Conservation (phyloP, 2,113 vertebrate genomes). For the Parus major region DNA sequence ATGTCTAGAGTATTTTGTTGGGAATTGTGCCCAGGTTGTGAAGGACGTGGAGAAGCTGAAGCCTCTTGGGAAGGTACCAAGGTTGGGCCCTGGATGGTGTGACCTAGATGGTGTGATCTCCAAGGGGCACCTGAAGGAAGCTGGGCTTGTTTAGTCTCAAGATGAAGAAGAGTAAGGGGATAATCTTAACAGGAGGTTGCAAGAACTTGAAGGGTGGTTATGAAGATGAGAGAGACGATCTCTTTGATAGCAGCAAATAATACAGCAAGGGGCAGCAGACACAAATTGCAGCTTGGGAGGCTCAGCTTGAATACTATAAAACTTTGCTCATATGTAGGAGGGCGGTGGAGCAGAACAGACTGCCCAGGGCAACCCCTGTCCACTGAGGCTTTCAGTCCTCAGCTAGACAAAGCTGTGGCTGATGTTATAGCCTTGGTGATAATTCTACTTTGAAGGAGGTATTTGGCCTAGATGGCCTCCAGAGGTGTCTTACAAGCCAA, state of each 20-base stretch:
- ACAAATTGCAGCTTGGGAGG: not conserved
- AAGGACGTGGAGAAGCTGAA: not conserved
- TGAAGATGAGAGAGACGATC: not conserved
- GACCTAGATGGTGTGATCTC: not conserved
- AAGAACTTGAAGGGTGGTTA: not conserved
- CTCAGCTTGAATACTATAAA: not conserved
- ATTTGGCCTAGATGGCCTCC: constrained; percentile 6
- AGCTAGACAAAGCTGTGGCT: not conserved
- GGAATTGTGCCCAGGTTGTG: not conserved
- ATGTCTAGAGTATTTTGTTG: not conserved
- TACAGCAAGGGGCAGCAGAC: not conserved
- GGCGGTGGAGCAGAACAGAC: not conserved
- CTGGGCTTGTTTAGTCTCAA: not conserved
- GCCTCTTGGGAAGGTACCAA: not conserved
- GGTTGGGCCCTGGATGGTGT: not conserved
- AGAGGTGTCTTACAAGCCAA: not conserved
- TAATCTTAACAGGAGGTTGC: not conserved
- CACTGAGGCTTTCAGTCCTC: not conserved
- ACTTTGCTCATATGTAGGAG: not conserved
- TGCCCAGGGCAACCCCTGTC: not conserved
- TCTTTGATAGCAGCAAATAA: not conserved
- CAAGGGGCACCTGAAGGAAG: not conserved
- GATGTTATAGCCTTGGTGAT: not conserved
- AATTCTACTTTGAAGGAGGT: not conserved
- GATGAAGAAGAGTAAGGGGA: not conserved